Evolutionary conservation across 2,888 invertebrate genomes (phyloP).

Genomic region (Eretmocerus hayati): DNA sequence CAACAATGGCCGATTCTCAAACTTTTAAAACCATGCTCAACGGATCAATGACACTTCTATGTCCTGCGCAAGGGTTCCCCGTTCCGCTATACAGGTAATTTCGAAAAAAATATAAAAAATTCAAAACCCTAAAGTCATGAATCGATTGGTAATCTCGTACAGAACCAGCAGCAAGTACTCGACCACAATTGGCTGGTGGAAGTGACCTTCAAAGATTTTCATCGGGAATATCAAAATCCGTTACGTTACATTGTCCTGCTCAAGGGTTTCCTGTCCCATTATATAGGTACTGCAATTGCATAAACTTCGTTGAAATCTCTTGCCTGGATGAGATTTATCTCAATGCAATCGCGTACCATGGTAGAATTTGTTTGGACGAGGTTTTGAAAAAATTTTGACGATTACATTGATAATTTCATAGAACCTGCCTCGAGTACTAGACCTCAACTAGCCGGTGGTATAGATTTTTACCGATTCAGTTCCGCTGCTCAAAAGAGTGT

Average conservation of each 20-base stretch:
- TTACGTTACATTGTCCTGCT: conserved; percentile 38
- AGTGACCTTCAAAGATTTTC: conserved; percentile 43
- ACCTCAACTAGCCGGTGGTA: conserved; percentile 49
- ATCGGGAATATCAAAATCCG: conserved; percentile 34
- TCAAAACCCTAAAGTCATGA: neutral
- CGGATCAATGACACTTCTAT: conserved; percentile 48
- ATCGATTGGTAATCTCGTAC: neutral
- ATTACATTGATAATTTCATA: neutral
- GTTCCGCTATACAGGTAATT: conserved; percentile 50
- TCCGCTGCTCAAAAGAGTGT: conserved; percentile 37
- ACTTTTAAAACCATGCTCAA: conserved; percentile 41
- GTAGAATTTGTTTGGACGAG: conserved; percentile 17
- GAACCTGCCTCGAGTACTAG: conserved; percentile 52
- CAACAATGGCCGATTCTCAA: conserved; percentile 50
- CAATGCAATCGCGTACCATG: neutral
- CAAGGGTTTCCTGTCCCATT: conserved; percentile 23
- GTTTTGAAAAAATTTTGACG: conserved; percentile 47
- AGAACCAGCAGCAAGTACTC: conserved; percentile 56
- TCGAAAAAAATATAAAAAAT: too few species aligned
- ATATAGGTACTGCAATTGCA: conserved; percentile 19
- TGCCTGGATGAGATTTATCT: too few species aligned
- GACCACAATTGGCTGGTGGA: conserved; percentile 50
- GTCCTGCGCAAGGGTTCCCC: conserved; percentile 53
- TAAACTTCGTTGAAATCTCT: too few species aligned
- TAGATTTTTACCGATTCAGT: conserved; percentile 42